These are phyloP conservation scores for Holothuria glaberrima DNA, from an alignment of 35 echinoderm and acorn worm species.

Conservation along the genomic window DNA sequence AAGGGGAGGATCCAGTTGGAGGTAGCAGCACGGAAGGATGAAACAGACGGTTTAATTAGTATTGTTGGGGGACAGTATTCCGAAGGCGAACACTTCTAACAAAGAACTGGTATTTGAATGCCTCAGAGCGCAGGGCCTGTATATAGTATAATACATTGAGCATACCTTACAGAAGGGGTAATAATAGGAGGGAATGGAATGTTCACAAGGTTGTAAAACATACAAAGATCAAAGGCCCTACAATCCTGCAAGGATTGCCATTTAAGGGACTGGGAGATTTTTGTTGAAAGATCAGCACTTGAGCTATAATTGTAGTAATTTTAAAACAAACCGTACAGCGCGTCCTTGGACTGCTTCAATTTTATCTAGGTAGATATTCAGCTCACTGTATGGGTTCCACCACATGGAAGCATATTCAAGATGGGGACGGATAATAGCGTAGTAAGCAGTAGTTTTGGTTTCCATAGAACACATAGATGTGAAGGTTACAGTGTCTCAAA, in stretches of 20 bases:
- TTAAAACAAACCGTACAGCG: too few relatives aligned
- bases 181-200: not conserved
- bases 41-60: conserved; percentile 7
- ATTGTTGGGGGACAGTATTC: not conserved
- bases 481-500: too few relatives aligned
- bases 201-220: not conserved
- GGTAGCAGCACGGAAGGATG: conserved; percentile 17
- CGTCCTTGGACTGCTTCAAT: too few relatives aligned
- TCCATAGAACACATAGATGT: too few relatives aligned
- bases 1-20: not conserved
- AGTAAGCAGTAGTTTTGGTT: too few relatives aligned
- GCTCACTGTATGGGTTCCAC: too few relatives aligned
- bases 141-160: not conserved
- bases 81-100: not conserved
- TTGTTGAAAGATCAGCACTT: too few relatives aligned
- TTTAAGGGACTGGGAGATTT: not conserved
- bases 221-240: not conserved
- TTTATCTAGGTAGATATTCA: too few relatives aligned
- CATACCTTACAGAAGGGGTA: conserved; percentile 6
- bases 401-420: too few relatives aligned
- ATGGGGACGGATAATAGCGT: too few relatives aligned
- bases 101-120: conserved; percentile 12
- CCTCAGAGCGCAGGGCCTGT: not conserved
- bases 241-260: not conserved
- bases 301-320: too few relatives aligned